A percentile compares a stretch with the other conserved stretches of the same genome.
Conservation (phyloP, 2,113 vertebrate species). For the Lontra canadensis region DNA sequence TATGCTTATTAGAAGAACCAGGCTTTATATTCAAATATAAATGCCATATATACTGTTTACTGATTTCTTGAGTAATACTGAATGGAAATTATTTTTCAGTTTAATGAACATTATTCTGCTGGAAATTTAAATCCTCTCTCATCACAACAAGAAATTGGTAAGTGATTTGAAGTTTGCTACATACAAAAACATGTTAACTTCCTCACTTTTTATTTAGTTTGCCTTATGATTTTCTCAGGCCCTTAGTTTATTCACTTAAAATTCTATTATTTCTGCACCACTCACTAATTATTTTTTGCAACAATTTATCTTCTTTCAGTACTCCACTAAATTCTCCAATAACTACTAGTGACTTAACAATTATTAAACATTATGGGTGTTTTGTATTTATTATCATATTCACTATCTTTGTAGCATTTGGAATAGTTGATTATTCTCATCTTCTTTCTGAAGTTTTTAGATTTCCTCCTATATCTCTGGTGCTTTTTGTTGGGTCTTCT, state of each 20-base stretch:
- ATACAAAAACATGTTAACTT: constrained; percentile 38
- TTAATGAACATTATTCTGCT: constrained; percentile 75
- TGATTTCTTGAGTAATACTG: constrained; percentile 67
- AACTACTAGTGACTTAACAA: neutral
- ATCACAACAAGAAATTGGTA: constrained; percentile 84
- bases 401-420: neutral
- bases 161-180: constrained; percentile 69
- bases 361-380: neutral
- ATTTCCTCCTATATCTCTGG: neutral
- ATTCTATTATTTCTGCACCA: neutral
- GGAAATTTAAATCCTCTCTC: constrained; percentile 79
- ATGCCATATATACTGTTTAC: neutral
- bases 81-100: constrained; percentile 79
- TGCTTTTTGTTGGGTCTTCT: neutral
- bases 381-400: neutral
- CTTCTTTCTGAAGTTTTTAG: neutral
- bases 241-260: constrained; percentile 6
- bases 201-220: neutral
- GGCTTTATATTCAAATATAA: neutral
- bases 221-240: constrained; percentile 13
- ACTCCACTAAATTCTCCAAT: neutral
- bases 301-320: neutral
- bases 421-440: neutral
- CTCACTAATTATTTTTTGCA: neutral
- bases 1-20: constrained; percentile 13